A percentile compares a stretch with the other conserved stretches of the same genome.
These are phyloP conservation scores for Spilosoma lubricipeda DNA, from an alignment of 2,888 invertebrate species.

Conservation along the genomic window DNA sequence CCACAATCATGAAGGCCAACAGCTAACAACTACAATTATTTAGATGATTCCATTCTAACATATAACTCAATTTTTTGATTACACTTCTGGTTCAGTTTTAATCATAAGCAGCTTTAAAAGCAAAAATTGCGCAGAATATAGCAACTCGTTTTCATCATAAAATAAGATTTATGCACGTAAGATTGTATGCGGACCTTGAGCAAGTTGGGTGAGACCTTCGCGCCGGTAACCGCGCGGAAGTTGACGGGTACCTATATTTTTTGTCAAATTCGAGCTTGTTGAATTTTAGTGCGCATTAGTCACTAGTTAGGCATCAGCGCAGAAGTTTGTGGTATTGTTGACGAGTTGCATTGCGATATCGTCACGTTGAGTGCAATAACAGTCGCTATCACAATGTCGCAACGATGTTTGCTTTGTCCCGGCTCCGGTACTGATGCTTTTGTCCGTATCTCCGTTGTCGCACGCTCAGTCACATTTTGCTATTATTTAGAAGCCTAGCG, in stretches of 20 bases:
- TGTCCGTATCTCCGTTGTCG: conserved; percentile 60
- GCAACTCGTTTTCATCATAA: conserved; percentile 77
- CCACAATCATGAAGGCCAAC: conserved; percentile 78
- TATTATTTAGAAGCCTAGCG: conserved; percentile 58
- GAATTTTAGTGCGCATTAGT: conserved; percentile 82
- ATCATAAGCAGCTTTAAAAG: conserved; percentile 67
- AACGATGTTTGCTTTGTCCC: conserved; percentile 76
- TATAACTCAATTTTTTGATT: conserved; percentile 68
- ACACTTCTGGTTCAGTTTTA: conserved; percentile 65
- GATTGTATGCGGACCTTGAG: conserved; percentile 85
- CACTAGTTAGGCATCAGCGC: conserved; percentile 75
- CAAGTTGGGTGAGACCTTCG: conserved; percentile 83
- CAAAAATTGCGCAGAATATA: conserved; percentile 73
- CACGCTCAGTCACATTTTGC: conserved; percentile 56
- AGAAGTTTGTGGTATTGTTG: conserved; percentile 72
- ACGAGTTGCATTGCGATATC: conserved; percentile 75
- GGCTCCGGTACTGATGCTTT: conserved; percentile 64
- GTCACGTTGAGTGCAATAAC: conserved; percentile 73
- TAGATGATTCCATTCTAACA: conserved; percentile 73
- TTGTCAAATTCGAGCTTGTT: conserved; percentile 83
- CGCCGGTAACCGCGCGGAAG: conserved; percentile 86
- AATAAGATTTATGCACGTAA: conserved; percentile 83
- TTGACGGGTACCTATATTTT: conserved; percentile 76
- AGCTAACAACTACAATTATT: conserved; percentile 81
- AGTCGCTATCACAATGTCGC: conserved; percentile 83